Percentiles rank a stretch among this genome's conserved stretches.
These are phyloP conservation scores for Opisthograptis luteolata DNA, from an alignment of 2,888 invertebrate genomes.

Conservation along the genomic window DNA sequence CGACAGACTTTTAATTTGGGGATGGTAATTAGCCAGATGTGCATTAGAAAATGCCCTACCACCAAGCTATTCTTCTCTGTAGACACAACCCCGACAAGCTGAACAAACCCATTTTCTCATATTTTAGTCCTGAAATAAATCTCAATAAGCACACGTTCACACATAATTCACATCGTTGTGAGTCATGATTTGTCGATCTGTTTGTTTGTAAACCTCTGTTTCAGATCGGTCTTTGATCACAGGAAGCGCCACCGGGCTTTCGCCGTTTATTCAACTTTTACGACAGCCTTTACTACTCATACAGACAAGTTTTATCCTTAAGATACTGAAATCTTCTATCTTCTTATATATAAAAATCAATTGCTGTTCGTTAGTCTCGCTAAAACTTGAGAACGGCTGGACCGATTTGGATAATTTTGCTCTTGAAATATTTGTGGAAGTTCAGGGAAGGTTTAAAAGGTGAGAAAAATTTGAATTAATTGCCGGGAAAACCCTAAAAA, in stretches of 20 bases:
- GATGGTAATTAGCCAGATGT: no score
- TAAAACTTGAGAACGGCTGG: no score
- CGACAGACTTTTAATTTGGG: no score
- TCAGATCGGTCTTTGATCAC: conserved; percentile 39
- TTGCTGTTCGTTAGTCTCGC: no score
- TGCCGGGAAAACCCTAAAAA: no score
- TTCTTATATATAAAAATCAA: no score
- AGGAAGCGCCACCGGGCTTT: conserved; percentile 39
- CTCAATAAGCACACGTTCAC: background rate
- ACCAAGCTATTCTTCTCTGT: no score
- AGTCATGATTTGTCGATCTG: conserved; percentile 24
- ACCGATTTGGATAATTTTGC: no score
- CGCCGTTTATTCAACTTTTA: conserved; percentile 4
- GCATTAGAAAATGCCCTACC: no score
- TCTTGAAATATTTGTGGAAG: no score
- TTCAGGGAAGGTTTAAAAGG: no score
- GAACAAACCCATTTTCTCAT: background rate
- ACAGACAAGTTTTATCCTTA: conserved; percentile 10
- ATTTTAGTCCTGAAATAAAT: conserved; percentile 5
- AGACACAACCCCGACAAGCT: background rate
- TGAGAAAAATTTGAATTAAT: no score
- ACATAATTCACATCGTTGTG: conserved; percentile 2
- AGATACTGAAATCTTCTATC: background rate
- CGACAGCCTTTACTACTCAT: background rate
- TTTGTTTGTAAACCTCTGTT: conserved; percentile 31